Evolutionary conservation across 2,797 vertebrate species (phyloP).

Genomic region (Dromococcyx pavoninus): DNA sequence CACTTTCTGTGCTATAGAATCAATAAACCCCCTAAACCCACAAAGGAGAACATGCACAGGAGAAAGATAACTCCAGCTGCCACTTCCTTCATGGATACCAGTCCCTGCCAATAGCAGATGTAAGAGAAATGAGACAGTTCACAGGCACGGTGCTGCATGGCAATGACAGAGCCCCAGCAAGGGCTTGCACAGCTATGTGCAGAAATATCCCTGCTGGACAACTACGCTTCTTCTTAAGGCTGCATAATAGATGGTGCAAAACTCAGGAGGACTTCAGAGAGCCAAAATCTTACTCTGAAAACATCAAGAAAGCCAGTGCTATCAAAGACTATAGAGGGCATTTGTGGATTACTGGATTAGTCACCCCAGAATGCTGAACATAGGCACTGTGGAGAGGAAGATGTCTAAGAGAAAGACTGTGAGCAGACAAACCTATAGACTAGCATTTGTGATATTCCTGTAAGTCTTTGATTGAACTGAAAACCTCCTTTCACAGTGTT

Average conservation of each 20-base stretch:
- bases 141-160: accelerated
- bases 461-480: background rate
- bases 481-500: background rate
- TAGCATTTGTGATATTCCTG: background rate
- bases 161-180: background rate
- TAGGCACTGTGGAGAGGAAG: background rate
- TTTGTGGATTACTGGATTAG: background rate
- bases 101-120: background rate
- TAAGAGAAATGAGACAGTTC: background rate
- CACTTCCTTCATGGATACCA: background rate
- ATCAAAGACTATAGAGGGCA: background rate
- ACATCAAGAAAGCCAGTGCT: background rate
- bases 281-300: background rate
- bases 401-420: background rate
- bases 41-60: background rate
- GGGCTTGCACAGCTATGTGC: background rate
- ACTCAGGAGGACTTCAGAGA: background rate
- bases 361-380: background rate
- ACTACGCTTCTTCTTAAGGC: background rate
- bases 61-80: background rate
- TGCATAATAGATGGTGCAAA: background rate
- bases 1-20: background rate
- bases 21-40: background rate
- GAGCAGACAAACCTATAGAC: background rate
- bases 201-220: background rate